Evolutionary conservation across 2,797 vertebrate species (phyloP).

Genomic region (Melanotaenia boesemani): DNA sequence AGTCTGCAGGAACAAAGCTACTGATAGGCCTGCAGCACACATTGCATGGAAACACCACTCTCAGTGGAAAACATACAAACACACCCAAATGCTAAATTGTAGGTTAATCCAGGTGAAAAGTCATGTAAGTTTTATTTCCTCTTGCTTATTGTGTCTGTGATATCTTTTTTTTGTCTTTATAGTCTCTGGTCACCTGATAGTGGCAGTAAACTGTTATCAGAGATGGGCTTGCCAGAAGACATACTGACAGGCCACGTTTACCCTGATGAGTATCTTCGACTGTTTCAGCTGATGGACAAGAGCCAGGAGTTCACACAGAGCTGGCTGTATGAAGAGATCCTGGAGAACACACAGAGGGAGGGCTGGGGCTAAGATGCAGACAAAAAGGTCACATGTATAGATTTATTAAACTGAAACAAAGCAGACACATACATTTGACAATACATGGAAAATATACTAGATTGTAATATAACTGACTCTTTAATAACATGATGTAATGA

Average conservation of each 20-base stretch:
- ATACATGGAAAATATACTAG: not conserved
- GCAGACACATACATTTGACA: slow-evolving; percentile 1
- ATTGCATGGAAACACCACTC: slow-evolving; percentile 1
- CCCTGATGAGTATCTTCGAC: slow-evolving; percentile 87
- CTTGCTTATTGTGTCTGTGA: slow-evolving; percentile 3
- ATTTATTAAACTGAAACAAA: slow-evolving; percentile 23
- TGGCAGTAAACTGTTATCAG: slow-evolving; percentile 76
- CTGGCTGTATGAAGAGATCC: slow-evolving; percentile 87
- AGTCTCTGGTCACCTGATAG: slow-evolving; percentile 89
- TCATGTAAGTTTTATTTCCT: not conserved
- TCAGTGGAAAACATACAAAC: not conserved
- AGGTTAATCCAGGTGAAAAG: not conserved
- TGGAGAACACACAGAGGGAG: slow-evolving; percentile 75
- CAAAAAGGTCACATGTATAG: slow-evolving; percentile 8
- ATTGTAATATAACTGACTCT: slow-evolving; percentile 5
- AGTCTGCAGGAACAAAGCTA: not conserved
- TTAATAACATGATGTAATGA: not conserved
- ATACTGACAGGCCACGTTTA: slow-evolving; percentile 79
- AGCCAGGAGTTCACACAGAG: slow-evolving; percentile 85
- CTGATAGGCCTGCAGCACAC: not conserved
- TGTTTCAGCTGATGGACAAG: slow-evolving; percentile 90
- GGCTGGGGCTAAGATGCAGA: slow-evolving; percentile 59
- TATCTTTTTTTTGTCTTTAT: slow-evolving; percentile 9
- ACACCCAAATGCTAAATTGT: not conserved
- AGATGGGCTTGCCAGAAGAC: slow-evolving; percentile 78